Conservation (phyloP, 2,113 vertebrate species). For the Scomber japonicus region DNA sequence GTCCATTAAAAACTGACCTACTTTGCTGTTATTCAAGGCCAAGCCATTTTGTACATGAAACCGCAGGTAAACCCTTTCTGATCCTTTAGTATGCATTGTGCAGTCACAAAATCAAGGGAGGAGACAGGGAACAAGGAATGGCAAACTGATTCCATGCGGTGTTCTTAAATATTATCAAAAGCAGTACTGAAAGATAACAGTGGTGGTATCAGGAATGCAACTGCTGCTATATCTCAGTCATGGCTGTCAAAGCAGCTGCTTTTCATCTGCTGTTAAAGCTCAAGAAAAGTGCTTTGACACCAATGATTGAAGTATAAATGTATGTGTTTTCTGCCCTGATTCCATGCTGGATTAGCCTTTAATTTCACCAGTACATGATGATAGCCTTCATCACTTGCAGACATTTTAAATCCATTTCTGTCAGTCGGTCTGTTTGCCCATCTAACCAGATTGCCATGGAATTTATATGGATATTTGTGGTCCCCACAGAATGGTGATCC, state of each 20-base stretch:
- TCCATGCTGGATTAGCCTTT: too few relatives aligned
- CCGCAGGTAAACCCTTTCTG: too few relatives aligned
- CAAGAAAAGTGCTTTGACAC: neutral
- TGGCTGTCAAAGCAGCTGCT: constrained; percentile 13
- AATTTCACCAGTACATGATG: too few relatives aligned
- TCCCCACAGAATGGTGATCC: too few relatives aligned
- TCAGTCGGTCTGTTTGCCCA: too few relatives aligned
- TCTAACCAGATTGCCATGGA: too few relatives aligned
- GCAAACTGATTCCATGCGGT: neutral
- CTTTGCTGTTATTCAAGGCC: neutral
- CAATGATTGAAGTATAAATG: too few relatives aligned
- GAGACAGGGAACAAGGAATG: neutral
- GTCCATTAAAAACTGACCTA: neutral
- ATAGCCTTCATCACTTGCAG: too few relatives aligned
- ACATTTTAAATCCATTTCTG: too few relatives aligned
- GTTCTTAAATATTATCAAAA: neutral
- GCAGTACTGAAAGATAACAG: neutral
- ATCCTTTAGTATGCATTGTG: neutral
- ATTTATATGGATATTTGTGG: too few relatives aligned
- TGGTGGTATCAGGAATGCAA: constrained; percentile 13
- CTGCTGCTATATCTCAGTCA: constrained; percentile 1
- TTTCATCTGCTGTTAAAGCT: neutral
- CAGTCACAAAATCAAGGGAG: neutral
- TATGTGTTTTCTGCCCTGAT: too few relatives aligned
- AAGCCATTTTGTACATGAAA: neutral